A percentile compares a stretch with the other conserved stretches of the same genome.
Conservation (phyloP, 1,140 invertebrate species). For the Procambarus virginalis region DNA sequence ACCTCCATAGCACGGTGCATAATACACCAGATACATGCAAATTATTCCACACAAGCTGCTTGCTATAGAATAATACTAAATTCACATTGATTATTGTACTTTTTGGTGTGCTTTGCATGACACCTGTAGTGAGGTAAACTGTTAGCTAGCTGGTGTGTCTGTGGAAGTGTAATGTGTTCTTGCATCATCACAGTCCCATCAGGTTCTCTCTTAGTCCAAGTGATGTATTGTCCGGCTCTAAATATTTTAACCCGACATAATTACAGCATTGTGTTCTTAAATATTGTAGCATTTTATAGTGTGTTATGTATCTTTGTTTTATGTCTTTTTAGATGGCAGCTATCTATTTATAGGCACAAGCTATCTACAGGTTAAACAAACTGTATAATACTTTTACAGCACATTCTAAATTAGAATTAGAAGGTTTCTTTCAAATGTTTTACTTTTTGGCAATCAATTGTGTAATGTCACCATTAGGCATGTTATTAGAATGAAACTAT, state of each 20-base stretch:
- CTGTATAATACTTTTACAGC: no score
- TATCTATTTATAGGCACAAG: neutral
- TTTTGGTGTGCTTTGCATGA: neutral
- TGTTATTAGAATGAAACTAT: no score
- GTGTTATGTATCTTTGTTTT: neutral
- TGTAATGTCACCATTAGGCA: no score
- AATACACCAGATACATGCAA: neutral
- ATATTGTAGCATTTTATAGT: neutral
- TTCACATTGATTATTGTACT: neutral
- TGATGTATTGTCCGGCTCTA: neutral
- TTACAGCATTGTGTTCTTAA: neutral
- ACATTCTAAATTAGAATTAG: no score
- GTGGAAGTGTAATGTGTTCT: neutral
- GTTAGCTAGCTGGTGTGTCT: neutral
- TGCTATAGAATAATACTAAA: neutral
- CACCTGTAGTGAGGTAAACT: neutral
- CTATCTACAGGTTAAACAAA: no score
- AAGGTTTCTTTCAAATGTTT: no score
- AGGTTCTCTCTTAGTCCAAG: neutral
- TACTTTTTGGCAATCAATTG: no score
- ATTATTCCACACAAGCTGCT: neutral
- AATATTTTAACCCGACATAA: neutral
- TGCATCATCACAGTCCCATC: neutral
- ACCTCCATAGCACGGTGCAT: neutral
- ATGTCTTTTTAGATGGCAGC: neutral